Evolutionary conservation across 2,113 vertebrate species (phyloP).

Genomic region (Petrocephalus microphthalmus): DNA sequence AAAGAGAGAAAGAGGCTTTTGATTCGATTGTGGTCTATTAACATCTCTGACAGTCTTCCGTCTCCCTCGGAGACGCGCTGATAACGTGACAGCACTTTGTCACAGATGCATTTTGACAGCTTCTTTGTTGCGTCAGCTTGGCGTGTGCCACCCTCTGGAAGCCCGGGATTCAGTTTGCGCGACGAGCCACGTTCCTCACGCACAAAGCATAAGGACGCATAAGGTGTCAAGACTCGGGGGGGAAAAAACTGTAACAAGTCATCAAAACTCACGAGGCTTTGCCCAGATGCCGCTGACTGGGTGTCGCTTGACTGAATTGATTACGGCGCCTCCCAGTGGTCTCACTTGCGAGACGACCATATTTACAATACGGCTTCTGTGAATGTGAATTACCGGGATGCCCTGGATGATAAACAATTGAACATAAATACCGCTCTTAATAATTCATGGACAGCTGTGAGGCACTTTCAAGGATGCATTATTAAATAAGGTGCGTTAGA

Average conservation of each 20-base stretch:
- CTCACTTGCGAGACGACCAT: not conserved
- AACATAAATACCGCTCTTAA: not conserved
- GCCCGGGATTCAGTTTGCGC: not conserved
- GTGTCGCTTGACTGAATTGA: not conserved
- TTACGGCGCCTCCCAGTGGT: not conserved
- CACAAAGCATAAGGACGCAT: no score
- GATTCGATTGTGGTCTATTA: not conserved
- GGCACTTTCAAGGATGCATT: not conserved
- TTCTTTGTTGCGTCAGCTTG: not conserved
- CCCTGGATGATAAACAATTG: not conserved
- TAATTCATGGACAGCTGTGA: constrained; percentile 1
- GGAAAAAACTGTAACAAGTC: not conserved
- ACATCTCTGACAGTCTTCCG: not conserved
- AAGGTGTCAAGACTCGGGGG: not conserved
- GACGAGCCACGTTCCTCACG: not conserved
- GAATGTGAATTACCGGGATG: not conserved
- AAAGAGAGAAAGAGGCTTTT: not conserved
- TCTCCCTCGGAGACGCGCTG: not conserved
- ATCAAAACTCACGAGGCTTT: not conserved
- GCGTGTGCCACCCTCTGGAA: not conserved
- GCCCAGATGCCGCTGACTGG: not conserved
- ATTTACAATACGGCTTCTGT: not conserved
- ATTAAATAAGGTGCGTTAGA: constrained; percentile 1
- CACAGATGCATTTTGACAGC: not conserved
- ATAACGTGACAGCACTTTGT: not conserved